These are phyloP conservation scores for Drosophila ambigua DNA, from an alignment of 1,140 invertebrate species.

Conservation along the genomic window DNA sequence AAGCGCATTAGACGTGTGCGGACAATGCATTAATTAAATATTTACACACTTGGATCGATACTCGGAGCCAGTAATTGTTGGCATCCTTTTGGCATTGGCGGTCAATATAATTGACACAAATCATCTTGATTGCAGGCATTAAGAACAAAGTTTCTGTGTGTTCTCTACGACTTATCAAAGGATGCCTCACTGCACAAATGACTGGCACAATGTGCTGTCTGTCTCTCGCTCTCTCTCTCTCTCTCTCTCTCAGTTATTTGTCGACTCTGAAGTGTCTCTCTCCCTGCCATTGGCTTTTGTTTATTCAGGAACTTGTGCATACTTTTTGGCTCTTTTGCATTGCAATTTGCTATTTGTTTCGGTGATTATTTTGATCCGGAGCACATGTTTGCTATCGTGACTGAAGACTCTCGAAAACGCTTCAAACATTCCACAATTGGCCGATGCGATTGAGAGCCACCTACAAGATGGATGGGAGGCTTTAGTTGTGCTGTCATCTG, in stretches of 20 bases:
- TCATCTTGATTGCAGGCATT: constrained; percentile 46
- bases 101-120: constrained; percentile 38
- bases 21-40: constrained; percentile 31
- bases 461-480: no score
- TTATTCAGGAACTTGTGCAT: background rate
- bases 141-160: constrained; percentile 19
- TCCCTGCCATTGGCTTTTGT: background rate
- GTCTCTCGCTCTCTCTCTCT: background rate
- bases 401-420: no score
- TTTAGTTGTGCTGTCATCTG: no score
- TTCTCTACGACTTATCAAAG: constrained; percentile 4
- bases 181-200: constrained; percentile 23
- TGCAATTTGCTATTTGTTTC: background rate
- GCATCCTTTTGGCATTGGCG: constrained; percentile 25
- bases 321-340: constrained; percentile 22
- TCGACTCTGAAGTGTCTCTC: background rate
- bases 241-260: constrained; percentile 1
- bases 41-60: constrained; percentile 12
- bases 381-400: no score
- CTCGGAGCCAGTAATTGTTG: constrained; percentile 14
- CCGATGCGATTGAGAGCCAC: no score
- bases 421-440: no score
- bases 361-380: constrained; percentile 10
- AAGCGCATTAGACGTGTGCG: constrained; percentile 17
- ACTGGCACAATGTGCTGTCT: no score